Percentiles rank a stretch among this genome's conserved stretches.
phyloP scores from a whole-genome alignment of 2,797 vertebrate genomes.

The Clarias platycephalus region DNA sequence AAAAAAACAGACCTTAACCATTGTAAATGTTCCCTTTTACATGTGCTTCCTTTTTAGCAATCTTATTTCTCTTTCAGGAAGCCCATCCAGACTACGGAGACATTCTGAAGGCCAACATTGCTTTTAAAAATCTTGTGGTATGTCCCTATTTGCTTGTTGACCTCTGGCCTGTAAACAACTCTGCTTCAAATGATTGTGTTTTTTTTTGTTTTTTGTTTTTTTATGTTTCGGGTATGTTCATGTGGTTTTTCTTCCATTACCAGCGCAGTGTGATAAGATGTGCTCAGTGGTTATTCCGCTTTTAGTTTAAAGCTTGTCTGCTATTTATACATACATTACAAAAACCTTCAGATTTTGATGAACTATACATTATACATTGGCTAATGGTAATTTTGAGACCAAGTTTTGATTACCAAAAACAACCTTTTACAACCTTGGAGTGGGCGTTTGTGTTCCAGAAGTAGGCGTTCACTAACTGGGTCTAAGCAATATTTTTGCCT shows the following conservation, averaged over 20 bases:
- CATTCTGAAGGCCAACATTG: slow-evolving; percentile 81
- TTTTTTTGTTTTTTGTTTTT: neutral
- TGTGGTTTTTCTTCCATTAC: slow-evolving; percentile 13
- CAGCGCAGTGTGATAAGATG: neutral
- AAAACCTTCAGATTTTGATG: neutral
- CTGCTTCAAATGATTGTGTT: neutral
- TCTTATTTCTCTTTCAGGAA: slow-evolving; percentile 76
- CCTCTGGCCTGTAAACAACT: neutral
- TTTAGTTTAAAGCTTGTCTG: neutral
- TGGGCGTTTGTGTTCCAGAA: slow-evolving; percentile 42
- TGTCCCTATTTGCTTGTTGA: slow-evolving; percentile 52
- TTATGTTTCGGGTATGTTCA: neutral
- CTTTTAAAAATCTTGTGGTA: slow-evolving; percentile 92
- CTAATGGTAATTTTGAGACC: neutral
- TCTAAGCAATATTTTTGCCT: slow-evolving; percentile 15
- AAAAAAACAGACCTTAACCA: neutral
- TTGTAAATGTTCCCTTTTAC: neutral
- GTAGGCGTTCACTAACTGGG: slow-evolving; percentile 35
- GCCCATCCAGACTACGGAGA: slow-evolving; percentile 91
- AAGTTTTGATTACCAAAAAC: neutral
- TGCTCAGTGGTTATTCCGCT: neutral
- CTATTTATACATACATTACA: neutral
- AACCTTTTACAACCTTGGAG: neutral
- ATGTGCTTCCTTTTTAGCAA: neutral
- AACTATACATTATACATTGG: neutral